Evolutionary conservation across 2,797 vertebrate species (phyloP), one percentile per base, ranked within the genome.

Genomic region (Chromis chromis): DNA sequence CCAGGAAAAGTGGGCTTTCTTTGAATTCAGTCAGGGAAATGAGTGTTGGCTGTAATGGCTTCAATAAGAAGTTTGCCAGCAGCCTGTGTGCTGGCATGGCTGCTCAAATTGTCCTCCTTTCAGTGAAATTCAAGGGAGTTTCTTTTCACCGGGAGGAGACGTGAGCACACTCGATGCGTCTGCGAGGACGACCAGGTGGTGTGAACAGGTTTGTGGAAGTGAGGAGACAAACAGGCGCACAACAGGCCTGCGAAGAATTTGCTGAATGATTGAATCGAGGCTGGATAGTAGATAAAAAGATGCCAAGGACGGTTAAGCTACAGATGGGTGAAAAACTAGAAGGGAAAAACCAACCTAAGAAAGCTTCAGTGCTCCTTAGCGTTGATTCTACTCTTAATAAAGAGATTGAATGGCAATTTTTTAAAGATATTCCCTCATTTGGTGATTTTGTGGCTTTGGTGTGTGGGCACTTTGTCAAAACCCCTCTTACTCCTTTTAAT

Each of bases 31-130:
- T 84, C 53, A 78, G 70, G 79, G 82, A 88, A 89, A 90, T 82
- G 80, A 87, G 72, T 76, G 65, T 74, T 85, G 86, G 86, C 83
- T 82, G 74, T 86, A 88, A 87, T 88, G 75, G 82, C 54, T 85
- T 88, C 85, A 89, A 86, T 81, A 86, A 78, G 70, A 76, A 70
- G 68, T 76, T 86, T 82, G 85, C 88, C 84, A 88, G 84, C 85
- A 86, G 82, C 74, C 53, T 49, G 75, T 6, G 0, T 17, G 17
- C 78, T 80, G 73, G 77, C 82, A 69, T 9, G 53, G 52, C 60
- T 60, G 25, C 73, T 84, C 54, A 82, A 86, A 88, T 84, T 78
- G 81, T 84, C 44, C 70, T 74, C 13, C 70, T 83, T 66, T 75
- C 71, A 78, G 33, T 79, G 67, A 74, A 25, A 64, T 76, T 83